A percentile compares a stretch with the other conserved stretches of the same genome.
These are phyloP conservation scores for Notamacropus eugenii DNA, from an alignment of 2,797 vertebrate genomes.

Conservation along the genomic window DNA sequence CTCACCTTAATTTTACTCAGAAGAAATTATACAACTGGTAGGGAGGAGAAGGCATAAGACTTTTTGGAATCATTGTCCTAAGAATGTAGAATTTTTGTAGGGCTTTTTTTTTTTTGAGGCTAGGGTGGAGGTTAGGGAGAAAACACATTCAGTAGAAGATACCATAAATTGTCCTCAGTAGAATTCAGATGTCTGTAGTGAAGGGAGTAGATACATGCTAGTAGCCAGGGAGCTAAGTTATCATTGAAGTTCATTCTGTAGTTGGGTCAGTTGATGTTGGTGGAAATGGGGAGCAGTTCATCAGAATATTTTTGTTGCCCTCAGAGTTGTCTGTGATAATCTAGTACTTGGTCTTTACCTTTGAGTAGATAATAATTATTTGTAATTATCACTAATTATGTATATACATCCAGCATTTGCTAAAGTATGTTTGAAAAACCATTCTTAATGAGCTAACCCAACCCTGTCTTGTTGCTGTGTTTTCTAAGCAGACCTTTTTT, in stretches of 20 bases:
- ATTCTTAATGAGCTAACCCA: not conserved
- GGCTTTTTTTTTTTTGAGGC: not conserved
- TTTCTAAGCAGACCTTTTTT: not conserved
- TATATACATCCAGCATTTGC: not conserved
- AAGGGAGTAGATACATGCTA: not conserved
- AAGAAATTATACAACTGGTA: not conserved
- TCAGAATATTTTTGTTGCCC: not conserved
- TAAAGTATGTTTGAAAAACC: not conserved
- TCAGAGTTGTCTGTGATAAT: not conserved
- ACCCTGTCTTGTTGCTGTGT: not conserved
- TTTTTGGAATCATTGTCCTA: not conserved
- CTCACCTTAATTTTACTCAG: not conserved
- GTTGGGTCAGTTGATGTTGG: not conserved
- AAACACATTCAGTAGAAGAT: not conserved
- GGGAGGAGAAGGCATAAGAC: not conserved
- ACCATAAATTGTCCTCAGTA: not conserved
- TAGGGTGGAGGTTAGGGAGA: not conserved
- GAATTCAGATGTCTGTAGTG: not conserved
- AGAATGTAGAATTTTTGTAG: not conserved
- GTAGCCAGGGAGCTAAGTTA: not conserved
- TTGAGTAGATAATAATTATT: conserved; percentile 2
- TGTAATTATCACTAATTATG: not conserved
- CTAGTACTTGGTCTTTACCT: not conserved
- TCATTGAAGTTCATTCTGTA: not conserved
- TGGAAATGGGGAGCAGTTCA: not conserved